Evolutionary conservation across 2,113 vertebrate species (phyloP).

Genomic region (Callithrix jacchus): DNA sequence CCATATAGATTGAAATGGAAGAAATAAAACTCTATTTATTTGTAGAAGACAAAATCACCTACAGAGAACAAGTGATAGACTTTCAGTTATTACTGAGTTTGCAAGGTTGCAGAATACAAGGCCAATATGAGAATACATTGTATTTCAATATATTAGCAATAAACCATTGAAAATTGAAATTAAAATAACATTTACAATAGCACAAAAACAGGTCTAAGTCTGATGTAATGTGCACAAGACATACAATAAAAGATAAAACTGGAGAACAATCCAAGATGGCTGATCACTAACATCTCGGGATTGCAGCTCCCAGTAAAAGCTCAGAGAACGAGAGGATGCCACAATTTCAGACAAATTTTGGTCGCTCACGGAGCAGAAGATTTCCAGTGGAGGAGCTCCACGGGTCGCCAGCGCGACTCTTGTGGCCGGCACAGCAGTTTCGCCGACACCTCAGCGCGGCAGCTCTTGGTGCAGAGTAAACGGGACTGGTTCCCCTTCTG

Average conservation of each 20-base stretch:
- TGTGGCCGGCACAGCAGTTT: too few species aligned
- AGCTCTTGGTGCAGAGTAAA: too few species aligned
- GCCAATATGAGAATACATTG: neutral
- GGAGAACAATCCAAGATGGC: too few species aligned
- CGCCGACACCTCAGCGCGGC: too few species aligned
- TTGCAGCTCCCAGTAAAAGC: too few species aligned
- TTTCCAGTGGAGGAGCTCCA: too few species aligned
- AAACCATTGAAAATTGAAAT: neutral
- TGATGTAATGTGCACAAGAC: neutral
- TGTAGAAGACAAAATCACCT: constrained; percentile 8
- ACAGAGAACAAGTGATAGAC: neutral
- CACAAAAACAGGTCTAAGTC: neutral
- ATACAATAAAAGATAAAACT: neutral
- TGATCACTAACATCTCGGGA: too few species aligned
- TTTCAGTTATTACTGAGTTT: neutral
- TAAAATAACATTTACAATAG: neutral
- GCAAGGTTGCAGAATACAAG: neutral
- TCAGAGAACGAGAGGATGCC: too few species aligned
- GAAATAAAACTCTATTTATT: neutral
- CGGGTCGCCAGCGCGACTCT: too few species aligned
- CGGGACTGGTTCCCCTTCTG: too few species aligned
- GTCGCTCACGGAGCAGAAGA: too few species aligned
- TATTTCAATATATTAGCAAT: neutral
- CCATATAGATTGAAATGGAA: neutral
- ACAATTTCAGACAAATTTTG: too few species aligned